These are phyloP conservation scores for Syngnathus typhle DNA, from an alignment of 2,113 vertebrate species.

Conservation along the genomic window DNA sequence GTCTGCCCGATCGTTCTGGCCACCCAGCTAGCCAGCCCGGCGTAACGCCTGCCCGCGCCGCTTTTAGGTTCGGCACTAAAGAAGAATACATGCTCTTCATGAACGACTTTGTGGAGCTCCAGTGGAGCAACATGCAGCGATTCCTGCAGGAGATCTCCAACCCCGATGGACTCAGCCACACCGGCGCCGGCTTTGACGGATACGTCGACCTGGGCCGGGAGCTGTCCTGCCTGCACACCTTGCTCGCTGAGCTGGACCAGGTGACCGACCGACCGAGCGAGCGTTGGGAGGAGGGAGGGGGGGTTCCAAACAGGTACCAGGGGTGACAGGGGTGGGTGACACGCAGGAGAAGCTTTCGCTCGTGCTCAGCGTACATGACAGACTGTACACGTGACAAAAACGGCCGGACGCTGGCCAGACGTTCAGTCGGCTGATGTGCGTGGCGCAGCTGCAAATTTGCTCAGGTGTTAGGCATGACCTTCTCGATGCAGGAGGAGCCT, in stretches of 20 bases:
- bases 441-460: too few relatives aligned
- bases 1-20: too few relatives aligned
- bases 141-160: slow-evolving; percentile 96
- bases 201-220: slow-evolving; percentile 95
- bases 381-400: too few relatives aligned
- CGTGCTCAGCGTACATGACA: too few relatives aligned
- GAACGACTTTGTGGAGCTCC: slow-evolving; percentile 94
- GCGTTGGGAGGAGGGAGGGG: too few relatives aligned
- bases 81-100: slow-evolving; percentile 99
- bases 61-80: slow-evolving; percentile 87
- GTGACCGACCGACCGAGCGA: slow-evolving; percentile 52
- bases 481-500: too few relatives aligned
- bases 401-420: too few relatives aligned
- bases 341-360: too few relatives aligned
- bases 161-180: slow-evolving; percentile 89
- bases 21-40: neutral
- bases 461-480: too few relatives aligned
- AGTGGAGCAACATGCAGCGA: slow-evolving; percentile 97
- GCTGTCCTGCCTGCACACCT: slow-evolving; percentile 84
- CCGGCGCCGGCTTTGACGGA: slow-evolving; percentile 86
- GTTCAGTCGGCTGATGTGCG: neutral
- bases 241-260: slow-evolving; percentile 94
- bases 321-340: too few relatives aligned
- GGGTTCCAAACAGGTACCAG: too few relatives aligned
- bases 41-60: neutral